These are phyloP conservation scores for Camelus bactrianus DNA, from an alignment of 2,113 vertebrate species.

Conservation along the genomic window DNA sequence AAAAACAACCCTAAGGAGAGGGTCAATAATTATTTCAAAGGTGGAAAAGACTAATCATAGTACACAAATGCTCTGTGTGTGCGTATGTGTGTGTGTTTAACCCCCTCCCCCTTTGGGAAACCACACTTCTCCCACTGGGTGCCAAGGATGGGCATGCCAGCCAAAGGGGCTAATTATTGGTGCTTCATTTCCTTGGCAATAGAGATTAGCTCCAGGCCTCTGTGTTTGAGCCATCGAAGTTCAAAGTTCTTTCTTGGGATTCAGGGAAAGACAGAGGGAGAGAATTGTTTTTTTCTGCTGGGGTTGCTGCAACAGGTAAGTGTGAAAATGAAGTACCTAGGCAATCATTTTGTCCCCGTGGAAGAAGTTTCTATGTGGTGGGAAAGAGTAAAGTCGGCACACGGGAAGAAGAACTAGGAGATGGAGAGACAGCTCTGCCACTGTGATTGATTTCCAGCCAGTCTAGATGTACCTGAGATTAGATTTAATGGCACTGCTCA, in stretches of 20 bases:
- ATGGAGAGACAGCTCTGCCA: neutral
- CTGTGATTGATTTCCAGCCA: neutral
- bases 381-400: neutral
- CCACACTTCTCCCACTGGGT: neutral
- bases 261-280: neutral
- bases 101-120: neutral
- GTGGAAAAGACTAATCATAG: neutral
- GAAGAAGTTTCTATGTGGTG: neutral
- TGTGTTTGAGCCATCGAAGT: neutral
- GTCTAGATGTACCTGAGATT: neutral
- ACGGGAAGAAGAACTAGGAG: neutral
- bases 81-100: neutral
- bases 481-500: neutral
- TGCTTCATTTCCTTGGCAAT: neutral
- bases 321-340: neutral
- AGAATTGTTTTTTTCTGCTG: neutral
- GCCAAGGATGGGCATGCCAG: neutral
- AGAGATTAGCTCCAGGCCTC: neutral
- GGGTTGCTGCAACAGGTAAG: neutral
- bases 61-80: neutral
- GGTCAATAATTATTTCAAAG: constrained; percentile 23
- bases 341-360: neutral
- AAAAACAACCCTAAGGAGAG: neutral
- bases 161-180: neutral
- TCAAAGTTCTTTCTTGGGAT: neutral